Percentiles rank a stretch among this genome's conserved stretches.
These are phyloP conservation scores for Rhodeus uyekii DNA, from an alignment of 2,797 vertebrate genomes.

Conservation along the genomic window DNA sequence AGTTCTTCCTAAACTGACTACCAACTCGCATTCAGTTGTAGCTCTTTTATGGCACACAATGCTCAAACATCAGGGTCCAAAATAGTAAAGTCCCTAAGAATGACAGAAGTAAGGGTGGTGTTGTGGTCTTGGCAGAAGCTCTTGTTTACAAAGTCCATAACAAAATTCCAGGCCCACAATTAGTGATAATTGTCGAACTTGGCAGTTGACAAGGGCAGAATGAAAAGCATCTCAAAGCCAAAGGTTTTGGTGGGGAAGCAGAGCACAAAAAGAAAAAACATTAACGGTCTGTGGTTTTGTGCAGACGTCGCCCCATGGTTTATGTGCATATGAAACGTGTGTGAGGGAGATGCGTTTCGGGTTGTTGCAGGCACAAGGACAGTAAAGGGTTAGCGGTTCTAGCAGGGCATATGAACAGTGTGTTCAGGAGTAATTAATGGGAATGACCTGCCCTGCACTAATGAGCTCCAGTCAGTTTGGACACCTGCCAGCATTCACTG, in stretches of 20 bases:
- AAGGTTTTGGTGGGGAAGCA: conserved; percentile 47
- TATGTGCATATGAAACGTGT: conserved; percentile 2
- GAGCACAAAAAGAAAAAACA: conserved; percentile 23
- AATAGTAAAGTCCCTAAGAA: conserved; percentile 1
- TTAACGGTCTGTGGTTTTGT: conserved; percentile 40
- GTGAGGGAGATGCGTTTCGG: background rate
- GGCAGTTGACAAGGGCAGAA: conserved; percentile 53
- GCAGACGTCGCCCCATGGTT: background rate
- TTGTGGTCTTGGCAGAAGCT: conserved; percentile 60
- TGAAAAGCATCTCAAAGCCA: conserved; percentile 60
- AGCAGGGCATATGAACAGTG: conserved; percentile 2
- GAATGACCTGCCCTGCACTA: conserved; percentile 45
- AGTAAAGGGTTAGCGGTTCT: conserved; percentile 24
- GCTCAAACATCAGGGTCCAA: background rate
- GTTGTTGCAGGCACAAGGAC: conserved; percentile 24
- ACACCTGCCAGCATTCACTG: conserved; percentile 5
- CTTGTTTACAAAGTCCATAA: conserved; percentile 64
- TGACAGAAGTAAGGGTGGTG: conserved; percentile 26
- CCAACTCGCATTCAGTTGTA: conserved; percentile 5
- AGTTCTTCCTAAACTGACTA: background rate
- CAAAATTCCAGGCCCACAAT: conserved; percentile 63
- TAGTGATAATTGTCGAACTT: conserved; percentile 65
- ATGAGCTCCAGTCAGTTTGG: conserved; percentile 41
- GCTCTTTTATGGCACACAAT: background rate
- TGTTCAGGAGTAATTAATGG: conserved; percentile 48